A percentile compares a stretch with the other conserved stretches of the same genome.
Evolutionary conservation across 2,113 vertebrate species (phyloP).

Genomic region (Oryzias javanicus): DNA sequence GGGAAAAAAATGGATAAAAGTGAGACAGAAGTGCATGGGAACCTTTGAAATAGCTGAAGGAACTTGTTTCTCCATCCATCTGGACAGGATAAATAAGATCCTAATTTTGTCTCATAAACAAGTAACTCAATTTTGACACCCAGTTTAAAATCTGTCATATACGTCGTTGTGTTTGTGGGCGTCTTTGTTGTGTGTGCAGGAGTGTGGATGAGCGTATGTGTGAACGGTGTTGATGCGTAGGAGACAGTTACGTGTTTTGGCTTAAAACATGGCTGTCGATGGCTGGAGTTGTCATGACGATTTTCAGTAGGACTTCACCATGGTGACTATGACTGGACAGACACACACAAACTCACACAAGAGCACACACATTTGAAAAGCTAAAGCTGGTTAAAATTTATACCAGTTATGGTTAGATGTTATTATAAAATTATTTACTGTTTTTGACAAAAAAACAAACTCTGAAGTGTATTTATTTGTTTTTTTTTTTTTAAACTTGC

Average conservation of each 20-base stretch:
- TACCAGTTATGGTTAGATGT: too few species aligned
- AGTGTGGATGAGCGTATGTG: conserved; percentile 47
- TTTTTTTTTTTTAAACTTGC: too few species aligned
- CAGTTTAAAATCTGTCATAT: conserved; percentile 47
- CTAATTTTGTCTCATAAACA: conserved; percentile 40
- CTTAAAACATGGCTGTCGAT: conserved; percentile 65
- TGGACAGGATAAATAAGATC: conserved; percentile 22
- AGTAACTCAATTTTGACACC: conserved; percentile 47
- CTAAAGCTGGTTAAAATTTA: too few species aligned
- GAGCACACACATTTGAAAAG: conserved; percentile 10
- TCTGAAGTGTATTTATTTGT: too few species aligned
- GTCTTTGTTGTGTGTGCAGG: conserved; percentile 37
- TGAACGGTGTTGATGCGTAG: conserved; percentile 68
- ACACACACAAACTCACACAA: conserved; percentile 20
- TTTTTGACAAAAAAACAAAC: too few species aligned
- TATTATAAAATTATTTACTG: too few species aligned
- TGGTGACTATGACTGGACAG: conserved; percentile 68
- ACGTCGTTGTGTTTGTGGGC: conserved; percentile 37
- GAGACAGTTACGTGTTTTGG: conserved; percentile 74
- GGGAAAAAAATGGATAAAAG: neutral
- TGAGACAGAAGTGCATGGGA: neutral
- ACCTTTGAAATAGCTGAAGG: neutral
- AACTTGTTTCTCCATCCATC: conserved; percentile 23
- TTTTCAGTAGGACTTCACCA: conserved; percentile 74
- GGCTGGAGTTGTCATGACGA: conserved; percentile 75